Base-by-base conservation (phyloP, 2,888 invertebrate genomes). In the Amphimallon solstitiale region DNA sequence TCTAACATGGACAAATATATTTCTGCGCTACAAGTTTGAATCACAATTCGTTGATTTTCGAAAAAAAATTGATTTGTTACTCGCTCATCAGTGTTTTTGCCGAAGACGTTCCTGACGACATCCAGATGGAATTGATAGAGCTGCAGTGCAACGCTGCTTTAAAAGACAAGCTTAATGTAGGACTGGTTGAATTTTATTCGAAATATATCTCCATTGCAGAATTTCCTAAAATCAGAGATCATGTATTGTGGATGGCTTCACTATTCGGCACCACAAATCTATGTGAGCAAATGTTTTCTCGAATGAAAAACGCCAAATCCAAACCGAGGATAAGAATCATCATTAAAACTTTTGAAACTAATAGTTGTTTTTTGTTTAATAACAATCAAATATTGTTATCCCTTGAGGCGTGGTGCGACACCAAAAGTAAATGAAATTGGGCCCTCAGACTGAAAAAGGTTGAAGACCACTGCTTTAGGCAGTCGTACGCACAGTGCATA, bases 201-300 rank as follows among this genome's bases (percentile, higher is more conserved):
- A 48, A 48, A 48, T 48, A 48, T 9, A 21, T 46, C 46, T n/a
- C 48, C 84, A 89, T 73, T 80, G 7, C 21, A 60, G n/a, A 45
- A n/a, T 60, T 45, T 14, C 45, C 60, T 12, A 45, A 45, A 60
- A 46, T 60, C 35, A 10, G 29, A 45, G n/a, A 43, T 45, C 60
- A 60, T 60, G 59, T 43, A 2, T 15, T 21, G 43, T 19, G 15
- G 15, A 46, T 14, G 15, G 19, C 19, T 6, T 46, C 12, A 40
- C 63, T 63, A 3, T 63, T 49, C 21, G 40, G 63, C n/a, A 21
- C 38, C 46, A 40, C 38, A 48, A 21, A 48, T 23, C 9, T 49
- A 51, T 63, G 63, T 17, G 63, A 63, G 38, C 63, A 63, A 40
- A 19, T 63, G 14, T 51, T 63, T 63, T 49, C 51, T 2, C 38